These are phyloP conservation scores for Fukomys damarensis DNA, from an alignment of 2,113 vertebrate genomes.

Conservation along the genomic window DNA sequence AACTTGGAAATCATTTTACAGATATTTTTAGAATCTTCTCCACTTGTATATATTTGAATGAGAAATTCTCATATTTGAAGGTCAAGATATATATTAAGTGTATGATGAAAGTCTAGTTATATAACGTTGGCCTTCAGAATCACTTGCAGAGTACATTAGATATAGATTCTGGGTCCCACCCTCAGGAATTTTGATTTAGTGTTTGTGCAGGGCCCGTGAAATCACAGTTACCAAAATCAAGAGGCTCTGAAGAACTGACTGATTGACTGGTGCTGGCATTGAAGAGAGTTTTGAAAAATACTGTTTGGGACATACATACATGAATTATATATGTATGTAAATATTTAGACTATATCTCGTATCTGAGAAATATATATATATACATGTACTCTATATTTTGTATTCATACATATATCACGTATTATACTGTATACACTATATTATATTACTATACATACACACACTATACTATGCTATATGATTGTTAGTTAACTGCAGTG, in stretches of 20 bases:
- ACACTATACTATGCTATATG: not conserved
- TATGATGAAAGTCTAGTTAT: not conserved
- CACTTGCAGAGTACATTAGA: not conserved
- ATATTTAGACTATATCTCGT: not conserved
- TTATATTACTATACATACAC: not conserved
- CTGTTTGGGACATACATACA: not conserved
- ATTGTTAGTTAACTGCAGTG: not conserved
- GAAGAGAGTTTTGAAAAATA: not conserved
- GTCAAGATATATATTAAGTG: not conserved
- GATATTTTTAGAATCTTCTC: not conserved
- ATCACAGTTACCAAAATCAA: not conserved
- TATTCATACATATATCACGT: not conserved
- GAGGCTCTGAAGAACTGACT: not conserved
- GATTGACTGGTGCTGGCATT: not conserved
- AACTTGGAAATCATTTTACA: conserved; percentile 14
- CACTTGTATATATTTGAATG: not conserved
- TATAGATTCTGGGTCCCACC: not conserved
- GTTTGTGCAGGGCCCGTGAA: not conserved
- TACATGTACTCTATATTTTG: not conserved
- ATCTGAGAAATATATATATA: too few relatives aligned
- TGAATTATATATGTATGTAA: too few relatives aligned
- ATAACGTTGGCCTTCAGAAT: not conserved
- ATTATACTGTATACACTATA: not conserved
- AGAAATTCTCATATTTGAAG: not conserved
- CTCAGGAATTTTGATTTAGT: not conserved